Evolutionary conservation across 2,888 invertebrate species (phyloP).

Genomic region (Leptothorax acervorum): DNA sequence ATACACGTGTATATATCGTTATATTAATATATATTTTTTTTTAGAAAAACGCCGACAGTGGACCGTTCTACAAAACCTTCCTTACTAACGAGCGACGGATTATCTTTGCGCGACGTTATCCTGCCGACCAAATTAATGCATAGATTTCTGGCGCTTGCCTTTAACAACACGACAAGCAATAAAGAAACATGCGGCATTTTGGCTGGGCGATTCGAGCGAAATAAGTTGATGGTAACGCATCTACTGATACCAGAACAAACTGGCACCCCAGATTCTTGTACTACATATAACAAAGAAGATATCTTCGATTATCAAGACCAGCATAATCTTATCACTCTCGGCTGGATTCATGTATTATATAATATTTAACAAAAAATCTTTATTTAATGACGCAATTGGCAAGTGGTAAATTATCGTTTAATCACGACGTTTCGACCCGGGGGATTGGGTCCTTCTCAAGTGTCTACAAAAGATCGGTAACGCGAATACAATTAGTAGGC

Average conservation of each 20-base stretch:
- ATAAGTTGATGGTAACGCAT: conserved; percentile 94
- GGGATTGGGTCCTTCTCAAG: too few species aligned
- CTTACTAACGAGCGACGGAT: conserved; percentile 83
- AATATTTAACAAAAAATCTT: too few species aligned
- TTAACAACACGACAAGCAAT: conserved; percentile 92
- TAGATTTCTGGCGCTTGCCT: conserved; percentile 92
- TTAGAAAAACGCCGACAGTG: conserved; percentile 85
- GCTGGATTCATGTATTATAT: conserved; percentile 99
- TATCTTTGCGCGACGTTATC: conserved; percentile 89
- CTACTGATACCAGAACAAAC: conserved; percentile 97
- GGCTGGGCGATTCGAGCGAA: conserved; percentile 92
- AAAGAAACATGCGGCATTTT: conserved; percentile 98
- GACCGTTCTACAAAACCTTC: conserved; percentile 89
- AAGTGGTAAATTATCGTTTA: too few species aligned
- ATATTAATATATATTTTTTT: conserved; percentile 30
- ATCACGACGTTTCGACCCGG: too few species aligned
- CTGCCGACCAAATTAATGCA: conserved; percentile 92
- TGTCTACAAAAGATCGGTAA: too few species aligned
- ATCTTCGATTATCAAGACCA: conserved; percentile 97
- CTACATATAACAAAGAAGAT: conserved; percentile 97
- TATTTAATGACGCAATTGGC: too few species aligned
- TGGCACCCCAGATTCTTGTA: conserved; percentile 97
- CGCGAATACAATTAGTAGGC: too few species aligned
- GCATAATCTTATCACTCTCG: conserved; percentile 96
- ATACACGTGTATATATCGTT: neutral